Percentiles rank a stretch among this genome's conserved stretches.
These are phyloP conservation scores for Drosophila ogumai DNA, from an alignment of 1,140 invertebrate species.

Conservation along the genomic window DNA sequence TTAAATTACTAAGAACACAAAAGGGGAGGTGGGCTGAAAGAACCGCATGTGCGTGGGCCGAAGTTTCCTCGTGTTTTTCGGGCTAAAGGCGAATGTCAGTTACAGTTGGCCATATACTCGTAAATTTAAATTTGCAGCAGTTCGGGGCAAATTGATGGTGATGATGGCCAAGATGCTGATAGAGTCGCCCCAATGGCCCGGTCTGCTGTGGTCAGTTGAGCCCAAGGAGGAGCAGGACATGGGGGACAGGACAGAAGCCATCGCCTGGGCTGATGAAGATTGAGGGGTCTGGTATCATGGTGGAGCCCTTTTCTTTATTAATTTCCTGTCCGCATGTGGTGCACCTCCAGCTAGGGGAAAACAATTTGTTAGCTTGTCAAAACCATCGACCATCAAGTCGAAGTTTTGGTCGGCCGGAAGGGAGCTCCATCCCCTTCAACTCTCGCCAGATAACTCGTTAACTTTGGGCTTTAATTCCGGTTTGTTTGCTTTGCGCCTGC, in stretches of 20 bases:
- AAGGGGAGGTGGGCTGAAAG: background rate
- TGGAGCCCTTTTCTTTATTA: conserved; percentile 71
- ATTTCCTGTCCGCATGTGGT: conserved; percentile 81
- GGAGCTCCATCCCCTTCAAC: background rate
- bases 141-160: conserved; percentile 17
- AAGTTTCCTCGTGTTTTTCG: conserved; percentile 24
- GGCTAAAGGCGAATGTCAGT: conserved; percentile 19
- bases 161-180: conserved; percentile 44
- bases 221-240: background rate
- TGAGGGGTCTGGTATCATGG: conserved; percentile 41
- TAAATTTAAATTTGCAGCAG: conserved; percentile 55
- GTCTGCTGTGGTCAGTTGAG: conserved; percentile 68
- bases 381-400: conserved; percentile 61
- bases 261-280: conserved; percentile 40
- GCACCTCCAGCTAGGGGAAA: conserved; percentile 75
- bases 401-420: conserved; percentile 43
- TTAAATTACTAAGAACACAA: conserved; percentile 17
- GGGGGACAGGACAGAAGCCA: background rate
- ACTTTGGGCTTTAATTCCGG: conserved; percentile 61
- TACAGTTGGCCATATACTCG: conserved; percentile 21
- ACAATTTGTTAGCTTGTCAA: conserved; percentile 81
- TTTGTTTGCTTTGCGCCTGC: conserved; percentile 51
- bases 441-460: conserved; percentile 60
- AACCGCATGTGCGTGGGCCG: conserved; percentile 11
- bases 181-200: conserved; percentile 32